Conservation (phyloP, 2,888 invertebrate species). For the Pocota personata region DNA sequence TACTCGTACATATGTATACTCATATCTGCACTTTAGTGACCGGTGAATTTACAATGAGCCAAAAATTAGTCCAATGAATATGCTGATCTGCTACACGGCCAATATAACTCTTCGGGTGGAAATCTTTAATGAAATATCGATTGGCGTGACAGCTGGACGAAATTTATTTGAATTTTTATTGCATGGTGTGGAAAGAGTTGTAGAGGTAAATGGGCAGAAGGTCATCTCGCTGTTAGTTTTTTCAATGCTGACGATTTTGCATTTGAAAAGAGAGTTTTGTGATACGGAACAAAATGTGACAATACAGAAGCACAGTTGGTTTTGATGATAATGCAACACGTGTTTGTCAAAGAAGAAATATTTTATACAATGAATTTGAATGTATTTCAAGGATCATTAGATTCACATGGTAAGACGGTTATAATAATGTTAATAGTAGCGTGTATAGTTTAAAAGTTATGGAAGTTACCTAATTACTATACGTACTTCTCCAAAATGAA, state of each 20-base stretch:
- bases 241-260: neutral
- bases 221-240: neutral
- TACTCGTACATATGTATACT: neutral
- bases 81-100: neutral
- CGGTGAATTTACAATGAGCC: slow-evolving; percentile 4
- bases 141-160: neutral
- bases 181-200: neutral
- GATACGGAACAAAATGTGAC: neutral
- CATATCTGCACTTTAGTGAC: neutral
- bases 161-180: neutral
- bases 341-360: no score
- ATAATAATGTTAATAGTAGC: no score
- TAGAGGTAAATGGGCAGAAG: neutral
- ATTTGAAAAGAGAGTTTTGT: neutral
- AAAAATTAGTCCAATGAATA: slow-evolving; percentile 28
- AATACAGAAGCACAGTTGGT: neutral
- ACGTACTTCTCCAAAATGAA: no score
- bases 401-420: no score
- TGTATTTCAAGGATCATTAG: no score
- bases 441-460: no score
- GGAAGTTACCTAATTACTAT: no score
- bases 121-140: neutral
- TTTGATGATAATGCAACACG: neutral
- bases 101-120: slow-evolving; percentile 7
- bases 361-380: no score